Percentiles rank a stretch among this genome's conserved stretches.
These are phyloP conservation scores for Lophius americanus DNA, from an alignment of 2,797 vertebrate genomes.

Conservation along the genomic window DNA sequence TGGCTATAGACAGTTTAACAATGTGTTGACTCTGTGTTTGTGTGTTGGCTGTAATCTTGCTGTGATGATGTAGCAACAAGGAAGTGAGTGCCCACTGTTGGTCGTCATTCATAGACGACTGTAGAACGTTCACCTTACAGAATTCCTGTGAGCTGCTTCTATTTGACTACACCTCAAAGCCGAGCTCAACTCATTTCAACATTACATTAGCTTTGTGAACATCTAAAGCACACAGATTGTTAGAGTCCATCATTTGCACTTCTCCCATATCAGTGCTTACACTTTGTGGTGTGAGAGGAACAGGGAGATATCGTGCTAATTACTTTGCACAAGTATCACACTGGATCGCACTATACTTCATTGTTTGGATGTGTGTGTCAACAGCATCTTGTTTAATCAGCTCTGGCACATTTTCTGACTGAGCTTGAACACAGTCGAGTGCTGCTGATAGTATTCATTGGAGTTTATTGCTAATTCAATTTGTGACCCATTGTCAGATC, in stretches of 20 bases:
- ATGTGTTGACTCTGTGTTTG: constrained; percentile 8
- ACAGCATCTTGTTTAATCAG: background rate
- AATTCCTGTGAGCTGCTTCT: constrained; percentile 23
- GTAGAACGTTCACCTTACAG: constrained; percentile 7
- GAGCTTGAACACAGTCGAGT: constrained; percentile 6
- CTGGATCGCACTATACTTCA: background rate
- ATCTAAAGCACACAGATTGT: constrained; percentile 40
- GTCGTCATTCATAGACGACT: constrained; percentile 13
- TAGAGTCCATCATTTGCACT: constrained; percentile 54
- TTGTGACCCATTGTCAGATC: background rate
- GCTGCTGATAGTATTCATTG: constrained; percentile 5
- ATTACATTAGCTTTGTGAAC: constrained; percentile 53
- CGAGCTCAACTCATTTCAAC: constrained; percentile 45
- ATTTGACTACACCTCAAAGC: constrained; percentile 42
- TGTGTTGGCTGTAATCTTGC: background rate
- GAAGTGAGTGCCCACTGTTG: constrained; percentile 15
- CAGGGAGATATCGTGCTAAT: constrained; percentile 20
- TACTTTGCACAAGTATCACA: constrained; percentile 15
- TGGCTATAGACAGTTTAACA: background rate
- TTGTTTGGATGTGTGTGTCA: constrained; percentile 15
- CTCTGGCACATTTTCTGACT: constrained; percentile 3
- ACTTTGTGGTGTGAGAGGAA: constrained; percentile 32
- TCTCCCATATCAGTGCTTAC: constrained; percentile 54
- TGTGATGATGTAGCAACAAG: constrained; percentile 4
- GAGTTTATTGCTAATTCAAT: too few species aligned